These are phyloP conservation scores for Hylaea fasciaria DNA, from an alignment of 2,888 invertebrate species.

Conservation along the genomic window DNA sequence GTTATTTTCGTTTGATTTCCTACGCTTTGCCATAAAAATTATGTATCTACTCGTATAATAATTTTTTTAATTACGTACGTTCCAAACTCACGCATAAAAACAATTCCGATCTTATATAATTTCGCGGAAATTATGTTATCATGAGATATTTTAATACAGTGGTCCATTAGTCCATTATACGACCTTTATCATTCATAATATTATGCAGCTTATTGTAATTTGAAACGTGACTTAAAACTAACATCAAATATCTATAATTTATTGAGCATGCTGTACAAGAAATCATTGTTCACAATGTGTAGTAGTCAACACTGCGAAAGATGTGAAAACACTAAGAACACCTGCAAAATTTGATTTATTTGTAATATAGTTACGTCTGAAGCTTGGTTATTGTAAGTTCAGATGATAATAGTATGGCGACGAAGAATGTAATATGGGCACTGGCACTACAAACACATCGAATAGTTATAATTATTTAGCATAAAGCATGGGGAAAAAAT, in stretches of 20 bases:
- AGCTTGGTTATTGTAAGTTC: conserved; percentile 55
- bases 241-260: conserved; percentile 15
- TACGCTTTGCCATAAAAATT: no score
- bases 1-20: no score
- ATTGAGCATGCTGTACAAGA: conserved; percentile 23
- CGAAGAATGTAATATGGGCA: conserved; percentile 50
- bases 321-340: conserved; percentile 31
- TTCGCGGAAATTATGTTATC: no score
- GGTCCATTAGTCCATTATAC: no score
- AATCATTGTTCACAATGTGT: conserved; percentile 23
- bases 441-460: conserved; percentile 70
- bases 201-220: background rate
- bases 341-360: conserved; percentile 15
- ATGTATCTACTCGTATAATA: no score
- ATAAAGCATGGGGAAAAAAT: conserved; percentile 63
- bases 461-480: conserved; percentile 69
- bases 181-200: background rate
- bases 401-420: conserved; percentile 52
- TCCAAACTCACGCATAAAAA: no score
- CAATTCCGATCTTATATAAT: no score
- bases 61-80: no score
- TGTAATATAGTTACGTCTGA: conserved; percentile 43
- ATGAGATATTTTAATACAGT: no score
- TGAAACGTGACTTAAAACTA: conserved; percentile 3
- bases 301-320: conserved; percentile 25